Percentiles rank a stretch among this genome's conserved stretches.
Evolutionary conservation across 2,797 vertebrate genomes (phyloP).

Genomic region (Tapera naevia): DNA sequence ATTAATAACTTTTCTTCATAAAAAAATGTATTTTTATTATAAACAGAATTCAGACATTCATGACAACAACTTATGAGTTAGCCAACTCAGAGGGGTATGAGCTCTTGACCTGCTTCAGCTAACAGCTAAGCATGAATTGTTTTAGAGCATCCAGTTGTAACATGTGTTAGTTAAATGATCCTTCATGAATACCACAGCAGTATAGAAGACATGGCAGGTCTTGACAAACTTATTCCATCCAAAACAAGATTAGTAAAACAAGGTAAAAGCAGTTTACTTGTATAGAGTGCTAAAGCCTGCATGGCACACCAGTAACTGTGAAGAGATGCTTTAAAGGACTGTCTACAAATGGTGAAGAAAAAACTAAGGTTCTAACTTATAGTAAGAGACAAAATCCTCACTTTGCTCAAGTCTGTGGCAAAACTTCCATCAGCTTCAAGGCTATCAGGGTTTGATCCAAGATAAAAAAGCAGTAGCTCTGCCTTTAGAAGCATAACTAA

Average conservation of each 20-base stretch:
- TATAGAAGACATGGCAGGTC: background rate
- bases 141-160: background rate
- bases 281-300: background rate
- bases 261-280: background rate
- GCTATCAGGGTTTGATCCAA: background rate
- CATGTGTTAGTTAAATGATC: accelerated
- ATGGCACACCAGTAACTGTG: background rate
- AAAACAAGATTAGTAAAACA: background rate
- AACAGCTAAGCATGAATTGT: background rate
- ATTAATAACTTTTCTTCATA: background rate
- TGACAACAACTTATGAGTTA: background rate
- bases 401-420: background rate
- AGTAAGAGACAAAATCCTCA: background rate
- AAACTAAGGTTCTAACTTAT: background rate
- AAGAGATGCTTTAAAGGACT: background rate
- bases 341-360: background rate
- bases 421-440: background rate
- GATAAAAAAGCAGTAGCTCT: background rate
- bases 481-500: background rate
- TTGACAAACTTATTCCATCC: background rate
- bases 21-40: background rate
- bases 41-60: background rate
- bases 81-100: background rate
- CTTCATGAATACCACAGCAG: background rate
- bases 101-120: background rate